These are phyloP conservation scores for Eulemur rubriventer DNA, from an alignment of 2,797 vertebrate species.

Conservation along the genomic window DNA sequence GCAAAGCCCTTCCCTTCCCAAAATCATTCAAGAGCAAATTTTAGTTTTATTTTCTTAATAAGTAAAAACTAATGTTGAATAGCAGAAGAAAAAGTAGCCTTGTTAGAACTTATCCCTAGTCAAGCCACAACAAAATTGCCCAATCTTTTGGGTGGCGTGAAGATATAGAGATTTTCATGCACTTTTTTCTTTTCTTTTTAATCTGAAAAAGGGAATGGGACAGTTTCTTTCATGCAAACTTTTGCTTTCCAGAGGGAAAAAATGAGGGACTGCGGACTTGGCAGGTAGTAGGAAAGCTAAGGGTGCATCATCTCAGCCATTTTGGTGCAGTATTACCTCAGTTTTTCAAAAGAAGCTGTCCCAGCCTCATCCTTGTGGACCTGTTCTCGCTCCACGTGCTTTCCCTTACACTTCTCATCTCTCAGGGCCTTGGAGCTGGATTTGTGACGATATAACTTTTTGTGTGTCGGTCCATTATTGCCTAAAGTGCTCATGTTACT, in stretches of 20 bases:
- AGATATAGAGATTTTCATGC: conserved; percentile 97
- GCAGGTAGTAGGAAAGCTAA: conserved; percentile 90
- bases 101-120: conserved; percentile 95
- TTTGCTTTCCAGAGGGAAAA: conserved; percentile 92
- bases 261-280: conserved; percentile 89
- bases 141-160: conserved; percentile 98
- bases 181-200: conserved; percentile 87
- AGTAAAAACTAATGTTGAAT: conserved; percentile 93
- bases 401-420: conserved; percentile 98
- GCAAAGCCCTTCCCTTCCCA: conserved; percentile 87
- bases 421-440: conserved; percentile 97
- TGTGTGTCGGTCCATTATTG: conserved; percentile 96
- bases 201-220: conserved; percentile 89
- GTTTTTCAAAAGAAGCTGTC: conserved; percentile 99
- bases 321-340: conserved; percentile 99
- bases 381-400: conserved; percentile 94
- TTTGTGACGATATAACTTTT: conserved; percentile 99
- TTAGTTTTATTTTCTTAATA: conserved; percentile 84
- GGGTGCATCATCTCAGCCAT: conserved; percentile 91
- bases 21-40: conserved; percentile 84
- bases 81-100: conserved; percentile 97
- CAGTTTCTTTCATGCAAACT: conserved; percentile 96
- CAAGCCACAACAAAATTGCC: conserved; percentile 96
- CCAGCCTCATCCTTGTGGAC: conserved; percentile 96
- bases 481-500: conserved; percentile 96